Evolutionary conservation across 2,797 vertebrate genomes (phyloP).

Genomic region (Manis javanica): DNA sequence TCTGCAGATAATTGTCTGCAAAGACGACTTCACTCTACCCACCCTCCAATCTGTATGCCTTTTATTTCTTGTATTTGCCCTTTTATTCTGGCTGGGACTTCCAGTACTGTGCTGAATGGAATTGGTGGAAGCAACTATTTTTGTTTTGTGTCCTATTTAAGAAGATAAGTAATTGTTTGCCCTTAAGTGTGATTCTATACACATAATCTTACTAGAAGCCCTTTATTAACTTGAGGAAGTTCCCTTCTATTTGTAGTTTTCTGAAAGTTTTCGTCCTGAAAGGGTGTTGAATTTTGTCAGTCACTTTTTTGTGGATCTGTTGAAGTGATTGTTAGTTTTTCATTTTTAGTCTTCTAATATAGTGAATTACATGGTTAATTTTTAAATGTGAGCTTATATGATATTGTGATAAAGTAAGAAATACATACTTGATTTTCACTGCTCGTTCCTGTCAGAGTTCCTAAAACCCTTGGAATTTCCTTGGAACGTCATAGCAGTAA

Average conservation of each 20-base stretch:
- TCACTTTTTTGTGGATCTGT: neutral
- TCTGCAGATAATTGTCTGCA: neutral
- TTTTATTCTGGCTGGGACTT: neutral
- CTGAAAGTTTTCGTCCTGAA: neutral
- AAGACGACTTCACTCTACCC: neutral
- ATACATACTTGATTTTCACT: neutral
- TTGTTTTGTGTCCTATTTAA: neutral
- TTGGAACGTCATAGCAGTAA: neutral
- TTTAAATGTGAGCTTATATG: neutral
- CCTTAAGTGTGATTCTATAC: neutral
- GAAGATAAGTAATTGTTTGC: neutral
- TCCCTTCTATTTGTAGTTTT: neutral
- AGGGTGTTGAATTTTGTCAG: neutral
- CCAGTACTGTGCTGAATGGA: neutral
- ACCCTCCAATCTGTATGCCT: neutral
- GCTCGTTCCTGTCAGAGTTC: neutral
- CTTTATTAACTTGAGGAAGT: neutral
- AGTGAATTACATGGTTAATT: neutral
- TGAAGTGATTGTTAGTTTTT: neutral
- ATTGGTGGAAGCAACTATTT: neutral
- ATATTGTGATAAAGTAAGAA: neutral
- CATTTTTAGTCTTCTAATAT: neutral
- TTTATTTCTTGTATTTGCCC: neutral
- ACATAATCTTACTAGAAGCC: neutral
- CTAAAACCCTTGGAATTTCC: neutral